phyloP scores from a whole-genome alignment of 2,113 vertebrate genomes.

The Eulacestoma nigropectus region DNA sequence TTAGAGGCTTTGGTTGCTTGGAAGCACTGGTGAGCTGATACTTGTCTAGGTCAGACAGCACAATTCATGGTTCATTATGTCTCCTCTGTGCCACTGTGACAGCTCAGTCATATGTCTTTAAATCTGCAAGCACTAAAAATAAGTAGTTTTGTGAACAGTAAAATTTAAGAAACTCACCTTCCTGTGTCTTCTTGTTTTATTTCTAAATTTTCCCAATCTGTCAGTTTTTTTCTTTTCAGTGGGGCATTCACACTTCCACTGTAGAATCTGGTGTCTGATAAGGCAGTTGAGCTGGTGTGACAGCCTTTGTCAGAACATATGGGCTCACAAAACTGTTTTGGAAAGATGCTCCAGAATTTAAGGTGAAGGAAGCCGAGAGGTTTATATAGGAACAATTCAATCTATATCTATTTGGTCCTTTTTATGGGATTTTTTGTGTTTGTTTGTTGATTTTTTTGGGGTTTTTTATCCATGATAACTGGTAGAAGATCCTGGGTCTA shows the following conservation, averaged over 20 bases:
- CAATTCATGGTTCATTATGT: background rate
- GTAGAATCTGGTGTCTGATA: background rate
- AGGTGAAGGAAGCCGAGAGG: background rate
- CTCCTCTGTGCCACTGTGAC: background rate
- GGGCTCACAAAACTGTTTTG: background rate
- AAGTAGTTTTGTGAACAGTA: background rate
- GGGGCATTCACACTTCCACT: background rate
- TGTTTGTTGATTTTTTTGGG: background rate
- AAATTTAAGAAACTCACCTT: background rate
- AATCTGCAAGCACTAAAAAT: background rate
- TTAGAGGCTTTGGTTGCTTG: background rate
- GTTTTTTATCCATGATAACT: background rate
- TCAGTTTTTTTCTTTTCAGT: background rate
- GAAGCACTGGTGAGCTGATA: background rate
- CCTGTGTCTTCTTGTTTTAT: background rate
- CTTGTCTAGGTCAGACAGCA: background rate
- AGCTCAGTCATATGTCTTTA: background rate
- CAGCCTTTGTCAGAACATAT: background rate
- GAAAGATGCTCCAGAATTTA: background rate
- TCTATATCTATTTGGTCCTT: background rate
- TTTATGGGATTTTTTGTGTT: background rate
- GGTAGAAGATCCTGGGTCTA: background rate
- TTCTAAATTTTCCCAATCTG: background rate
- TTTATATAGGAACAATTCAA: background rate
- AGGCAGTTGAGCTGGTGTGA: background rate